Percentiles rank a stretch among this genome's conserved stretches.
Evolutionary conservation across 2,797 vertebrate species (phyloP).

Genomic region (Sibirionetta formosa): DNA sequence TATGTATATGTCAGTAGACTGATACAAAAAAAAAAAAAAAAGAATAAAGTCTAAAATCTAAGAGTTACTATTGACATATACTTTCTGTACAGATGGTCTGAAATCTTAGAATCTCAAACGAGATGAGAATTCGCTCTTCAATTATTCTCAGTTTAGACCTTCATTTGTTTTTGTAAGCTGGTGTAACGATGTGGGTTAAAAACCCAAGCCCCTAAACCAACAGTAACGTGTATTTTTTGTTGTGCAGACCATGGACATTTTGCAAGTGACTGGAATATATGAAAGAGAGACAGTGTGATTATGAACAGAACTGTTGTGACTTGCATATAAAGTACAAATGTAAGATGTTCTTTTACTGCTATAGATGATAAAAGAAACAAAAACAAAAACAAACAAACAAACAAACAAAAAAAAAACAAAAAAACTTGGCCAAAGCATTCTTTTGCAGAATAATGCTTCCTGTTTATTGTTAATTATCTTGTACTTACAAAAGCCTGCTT

Average conservation of each 20-base stretch:
- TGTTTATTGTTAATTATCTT: slow-evolving; percentile 73
- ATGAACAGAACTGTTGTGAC: slow-evolving; percentile 51
- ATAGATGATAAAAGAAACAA: slow-evolving; percentile 55
- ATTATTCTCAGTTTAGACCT: background rate
- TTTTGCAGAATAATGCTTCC: slow-evolving; percentile 68
- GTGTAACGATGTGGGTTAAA: background rate
- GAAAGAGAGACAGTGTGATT: background rate
- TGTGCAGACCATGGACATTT: slow-evolving; percentile 34
- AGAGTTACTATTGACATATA: background rate
- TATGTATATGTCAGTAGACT: slow-evolving; percentile 20
- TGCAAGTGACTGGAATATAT: background rate
- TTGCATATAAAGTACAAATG: slow-evolving; percentile 56
- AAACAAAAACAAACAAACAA: background rate
- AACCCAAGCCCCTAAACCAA: background rate
- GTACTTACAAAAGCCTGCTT: slow-evolving; percentile 61
- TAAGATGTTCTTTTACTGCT: slow-evolving; percentile 64
- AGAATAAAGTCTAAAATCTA: background rate
- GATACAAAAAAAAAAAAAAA: background rate
- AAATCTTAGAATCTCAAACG: background rate
- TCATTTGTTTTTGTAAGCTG: background rate
- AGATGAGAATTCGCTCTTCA: background rate
- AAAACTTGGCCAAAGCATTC: slow-evolving; percentile 65
- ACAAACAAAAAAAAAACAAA: slow-evolving; percentile 48
- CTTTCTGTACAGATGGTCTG: background rate
- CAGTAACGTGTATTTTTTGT: background rate